Evolutionary conservation across 2,888 invertebrate genomes (phyloP), one percentile per base, ranked within the genome.

Genomic region (Myathropa florea): DNA sequence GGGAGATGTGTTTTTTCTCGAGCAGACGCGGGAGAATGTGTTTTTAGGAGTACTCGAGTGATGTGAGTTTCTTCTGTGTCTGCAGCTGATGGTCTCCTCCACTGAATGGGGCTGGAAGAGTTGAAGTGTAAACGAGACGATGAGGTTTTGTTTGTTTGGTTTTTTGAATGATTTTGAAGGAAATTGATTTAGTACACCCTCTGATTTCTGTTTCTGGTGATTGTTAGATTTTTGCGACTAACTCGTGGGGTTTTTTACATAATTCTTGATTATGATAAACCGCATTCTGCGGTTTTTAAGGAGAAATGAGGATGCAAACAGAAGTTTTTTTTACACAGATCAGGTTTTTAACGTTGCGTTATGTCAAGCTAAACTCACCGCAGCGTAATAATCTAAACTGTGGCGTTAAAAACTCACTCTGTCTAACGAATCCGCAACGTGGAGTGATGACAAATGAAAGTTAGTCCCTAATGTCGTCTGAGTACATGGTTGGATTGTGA

Each of bases 61-160:
- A 63, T 30, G 30, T 33, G 63, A 30, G n/a, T 63, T 28, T 28
- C 63, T 63, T 23, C 10, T 63, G 33, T 14, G 65, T 39, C 12
- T 24, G 57, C 57, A 6, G n/a, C 24, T 57, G 57, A 57, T 57
- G 57, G 57, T 33, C 63, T 30, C 63, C 14, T 57, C 24, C 57
- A 57, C 2, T 24, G 24, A 57, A 24, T 24, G 24, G 21, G 21
- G 23, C n/a, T 63, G 75, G 65, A 76, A n/a, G 26, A 55, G 61
- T 77, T 77, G 61, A 77, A 68, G 68, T 77, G 68, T 77, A 77
- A 77, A 68, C 55, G 53, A 63, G 61, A 77, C 55, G 77, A 63
- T 61, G 18, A 55, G 23, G 57, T 21, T 53, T 36, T 64, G 23
- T 46, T 55, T 39, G 28, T 26, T 71, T 71, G 14, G 18, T 4